Conservation (phyloP, 1,140 invertebrate genomes). For the Zaprionus vittiger region DNA sequence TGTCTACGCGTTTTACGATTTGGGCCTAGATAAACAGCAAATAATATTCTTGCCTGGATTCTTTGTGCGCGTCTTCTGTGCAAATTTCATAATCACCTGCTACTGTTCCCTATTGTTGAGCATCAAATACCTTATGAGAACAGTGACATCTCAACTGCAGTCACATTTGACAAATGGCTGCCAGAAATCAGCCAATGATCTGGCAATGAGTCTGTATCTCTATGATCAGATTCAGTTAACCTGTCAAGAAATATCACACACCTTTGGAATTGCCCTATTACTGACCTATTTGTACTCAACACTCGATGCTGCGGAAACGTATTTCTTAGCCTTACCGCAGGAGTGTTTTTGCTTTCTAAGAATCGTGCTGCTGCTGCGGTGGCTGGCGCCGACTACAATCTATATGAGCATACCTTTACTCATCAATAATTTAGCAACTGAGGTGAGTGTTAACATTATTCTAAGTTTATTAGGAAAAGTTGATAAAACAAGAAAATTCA, state of each 20-base stretch:
- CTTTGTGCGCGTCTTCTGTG: constrained; percentile 14
- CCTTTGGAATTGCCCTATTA: constrained; percentile 9
- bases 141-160: not conserved
- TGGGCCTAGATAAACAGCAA: not conserved
- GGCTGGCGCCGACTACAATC: constrained; percentile 3
- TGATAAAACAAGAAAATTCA: too few species aligned
- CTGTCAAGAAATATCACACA: constrained; percentile 2
- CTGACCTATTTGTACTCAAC: constrained; percentile 15
- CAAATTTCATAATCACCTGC: constrained; percentile 23
- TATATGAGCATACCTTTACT: constrained; percentile 16
- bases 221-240: constrained; percentile 13
- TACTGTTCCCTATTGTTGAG: constrained; percentile 5
- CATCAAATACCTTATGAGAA: constrained; percentile 8
- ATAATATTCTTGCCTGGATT: constrained; percentile 13
- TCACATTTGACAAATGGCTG: not conserved
- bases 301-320: constrained; percentile 6
- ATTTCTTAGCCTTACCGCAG: constrained; percentile 14
- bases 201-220: constrained; percentile 12
- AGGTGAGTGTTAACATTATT: constrained; percentile 16
- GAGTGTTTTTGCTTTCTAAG: constrained; percentile 3
- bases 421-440: constrained; percentile 18
- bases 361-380: constrained; percentile 6
- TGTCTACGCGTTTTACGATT: constrained; percentile 2
- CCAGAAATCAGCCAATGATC: not conserved
- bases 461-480: too few species aligned